Conservation (phyloP, 1,140 invertebrate species). For the Branchinecta lynchi region DNA sequence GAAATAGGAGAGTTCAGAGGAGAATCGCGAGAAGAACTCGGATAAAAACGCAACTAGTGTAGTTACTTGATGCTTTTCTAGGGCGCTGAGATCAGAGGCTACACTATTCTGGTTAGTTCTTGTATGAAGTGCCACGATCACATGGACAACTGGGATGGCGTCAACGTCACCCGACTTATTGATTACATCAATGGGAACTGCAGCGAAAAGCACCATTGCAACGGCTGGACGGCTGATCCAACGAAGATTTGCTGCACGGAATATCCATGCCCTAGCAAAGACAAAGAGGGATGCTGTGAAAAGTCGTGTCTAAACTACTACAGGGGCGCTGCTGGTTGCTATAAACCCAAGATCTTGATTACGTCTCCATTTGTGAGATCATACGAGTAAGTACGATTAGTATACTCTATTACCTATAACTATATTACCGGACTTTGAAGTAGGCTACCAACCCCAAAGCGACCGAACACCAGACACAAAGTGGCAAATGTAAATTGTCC, state of each 20-base stretch:
- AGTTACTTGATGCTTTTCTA: not conserved
- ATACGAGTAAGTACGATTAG: not conserved
- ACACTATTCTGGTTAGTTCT: conserved; percentile 4
- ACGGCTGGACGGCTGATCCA: not conserved
- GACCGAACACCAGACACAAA: too few species aligned
- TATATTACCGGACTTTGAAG: too few species aligned
- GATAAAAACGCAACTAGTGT: too few species aligned
- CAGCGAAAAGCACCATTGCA: not conserved
- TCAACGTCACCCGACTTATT: not conserved
- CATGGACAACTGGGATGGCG: not conserved
- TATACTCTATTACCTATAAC: too few species aligned
- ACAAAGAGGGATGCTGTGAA: not conserved
- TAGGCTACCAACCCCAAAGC: too few species aligned
- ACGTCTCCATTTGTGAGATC: not conserved
- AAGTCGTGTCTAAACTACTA: not conserved
- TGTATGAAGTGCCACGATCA: not conserved
- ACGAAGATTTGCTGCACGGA: not conserved
- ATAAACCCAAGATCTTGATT: conserved; percentile 5
- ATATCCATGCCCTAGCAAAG: not conserved
- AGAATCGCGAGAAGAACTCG: too few species aligned
- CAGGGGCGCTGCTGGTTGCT: not conserved
- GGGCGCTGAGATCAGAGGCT: not conserved
- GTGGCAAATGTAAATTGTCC: too few species aligned
- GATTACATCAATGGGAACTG: not conserved
- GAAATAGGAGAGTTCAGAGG: too few species aligned